Conservation (phyloP, 1,140 invertebrate species). For the Bombus sibiricus region DNA sequence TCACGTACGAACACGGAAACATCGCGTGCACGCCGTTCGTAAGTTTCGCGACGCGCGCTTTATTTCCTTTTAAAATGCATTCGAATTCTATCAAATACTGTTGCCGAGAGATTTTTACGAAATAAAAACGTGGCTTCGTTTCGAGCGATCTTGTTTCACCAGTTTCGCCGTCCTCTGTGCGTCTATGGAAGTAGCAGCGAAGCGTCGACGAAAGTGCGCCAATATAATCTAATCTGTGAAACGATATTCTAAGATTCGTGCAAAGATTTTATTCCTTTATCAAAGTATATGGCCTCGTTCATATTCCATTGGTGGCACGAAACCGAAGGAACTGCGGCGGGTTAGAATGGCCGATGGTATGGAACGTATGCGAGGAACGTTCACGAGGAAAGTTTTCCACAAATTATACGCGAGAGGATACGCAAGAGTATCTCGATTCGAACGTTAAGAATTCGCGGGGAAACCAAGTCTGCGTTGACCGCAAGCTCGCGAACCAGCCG, state of each 20-base stretch:
- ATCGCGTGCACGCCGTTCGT: not conserved
- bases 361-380: no score
- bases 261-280: no score
- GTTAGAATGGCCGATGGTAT: no score
- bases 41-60: not conserved
- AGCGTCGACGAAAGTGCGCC: not conserved
- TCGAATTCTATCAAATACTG: not conserved
- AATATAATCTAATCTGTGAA: not conserved
- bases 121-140: not conserved
- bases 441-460: not conserved
- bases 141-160: not conserved
- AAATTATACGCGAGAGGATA: not conserved
- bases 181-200: not conserved
- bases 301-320: no score
- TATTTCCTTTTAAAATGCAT: slow-evolving; percentile 3
- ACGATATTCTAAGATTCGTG: no score
- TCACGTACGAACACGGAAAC: slow-evolving; percentile 2
- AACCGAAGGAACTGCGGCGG: no score
- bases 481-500: not conserved
- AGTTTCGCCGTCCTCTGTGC: not conserved
- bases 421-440: not conserved
- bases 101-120: not conserved
- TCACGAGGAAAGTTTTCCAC: no score
- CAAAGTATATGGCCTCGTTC: no score
- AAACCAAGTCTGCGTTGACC: not conserved